Evolutionary conservation across 2,797 vertebrate species (phyloP).

Genomic region (Perodicticus potto): DNA sequence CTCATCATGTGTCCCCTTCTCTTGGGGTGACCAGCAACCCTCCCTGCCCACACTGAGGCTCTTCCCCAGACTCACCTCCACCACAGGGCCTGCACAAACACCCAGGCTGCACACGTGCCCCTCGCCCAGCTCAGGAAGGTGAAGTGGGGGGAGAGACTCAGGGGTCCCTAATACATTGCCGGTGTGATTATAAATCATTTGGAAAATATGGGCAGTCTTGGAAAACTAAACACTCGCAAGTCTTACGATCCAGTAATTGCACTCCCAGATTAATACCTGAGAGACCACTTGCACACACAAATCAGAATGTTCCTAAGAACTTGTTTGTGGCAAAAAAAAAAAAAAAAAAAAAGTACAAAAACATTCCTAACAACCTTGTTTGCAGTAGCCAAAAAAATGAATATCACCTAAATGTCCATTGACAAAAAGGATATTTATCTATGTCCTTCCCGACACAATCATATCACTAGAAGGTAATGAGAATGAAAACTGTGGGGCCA

Average conservation of each 20-base stretch:
- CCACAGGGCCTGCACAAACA: fast-evolving
- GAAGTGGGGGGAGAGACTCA: no score
- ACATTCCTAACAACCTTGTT: not conserved
- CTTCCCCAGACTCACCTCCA: not conserved
- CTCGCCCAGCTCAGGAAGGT: not conserved
- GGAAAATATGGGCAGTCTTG: not conserved
- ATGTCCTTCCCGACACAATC: not conserved
- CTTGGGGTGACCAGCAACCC: fast-evolving
- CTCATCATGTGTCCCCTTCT: fast-evolving
- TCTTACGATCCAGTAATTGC: not conserved
- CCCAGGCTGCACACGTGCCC: not conserved
- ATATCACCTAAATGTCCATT: not conserved
- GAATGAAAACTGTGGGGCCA: not conserved
- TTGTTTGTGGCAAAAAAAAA: no score
- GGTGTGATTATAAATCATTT: not conserved
- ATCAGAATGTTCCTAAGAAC: not conserved
- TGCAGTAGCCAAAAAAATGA: not conserved
- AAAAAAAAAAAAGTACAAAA: not conserved
- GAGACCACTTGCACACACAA: not conserved
- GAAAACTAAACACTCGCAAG: not conserved
- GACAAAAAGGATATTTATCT: not conserved
- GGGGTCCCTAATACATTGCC: no score
- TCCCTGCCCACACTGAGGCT: fast-evolving
- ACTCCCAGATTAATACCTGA: not conserved
- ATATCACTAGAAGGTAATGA: not conserved